Base-by-base conservation (phyloP, 30 jellyfish, hydroid and myxozoan species). In the Euphysa ruthae region DNA sequence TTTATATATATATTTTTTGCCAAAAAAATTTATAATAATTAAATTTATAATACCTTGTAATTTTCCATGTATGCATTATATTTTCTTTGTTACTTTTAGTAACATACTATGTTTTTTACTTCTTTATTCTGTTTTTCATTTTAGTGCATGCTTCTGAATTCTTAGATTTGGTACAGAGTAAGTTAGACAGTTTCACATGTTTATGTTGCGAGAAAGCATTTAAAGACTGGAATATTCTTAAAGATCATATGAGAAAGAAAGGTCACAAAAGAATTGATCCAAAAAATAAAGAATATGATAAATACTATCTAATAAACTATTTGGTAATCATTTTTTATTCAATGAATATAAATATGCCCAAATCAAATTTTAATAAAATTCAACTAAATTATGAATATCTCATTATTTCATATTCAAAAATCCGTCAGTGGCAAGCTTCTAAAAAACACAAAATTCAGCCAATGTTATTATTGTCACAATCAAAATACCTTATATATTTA, bases 211-310 rank as follows among this genome's bases (percentile, higher is more conserved):
- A 32, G 60, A 88, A 81, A 42, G 60, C 65, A 26, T 88, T 88
- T 58, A 70, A 88, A 81, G 94, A 80, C 63, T 88, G 92, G 84
- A 68, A 32, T 32, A 88, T 65, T 66, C 43, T 88, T 60, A 80
- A 66, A 49, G 94, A 79, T 19, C 97, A 88, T 43, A 88, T 88
- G 97, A 61, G 97, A 19, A 88, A 88, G 80, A 88, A 88, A 55
- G 75, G 82, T 18, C 97, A 88, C 75, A 88, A 88, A 65, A 80
- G 97, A 50, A 79, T 88, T 1, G 85, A 88, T 42, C 94, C 97
- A 22, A 57, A 74, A 42, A 88, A 88, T 66, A 81, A 64, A 46
- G 91, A 83, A 29, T 88, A 79, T 56, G 97, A 88, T 69, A 66
- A 79, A 66, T 88, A 22, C 43, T 88, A 88, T 49, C 68, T 88